Base-by-base conservation (phyloP, 1,140 invertebrate genomes). In the Ptiloglossa arizonensis region DNA sequence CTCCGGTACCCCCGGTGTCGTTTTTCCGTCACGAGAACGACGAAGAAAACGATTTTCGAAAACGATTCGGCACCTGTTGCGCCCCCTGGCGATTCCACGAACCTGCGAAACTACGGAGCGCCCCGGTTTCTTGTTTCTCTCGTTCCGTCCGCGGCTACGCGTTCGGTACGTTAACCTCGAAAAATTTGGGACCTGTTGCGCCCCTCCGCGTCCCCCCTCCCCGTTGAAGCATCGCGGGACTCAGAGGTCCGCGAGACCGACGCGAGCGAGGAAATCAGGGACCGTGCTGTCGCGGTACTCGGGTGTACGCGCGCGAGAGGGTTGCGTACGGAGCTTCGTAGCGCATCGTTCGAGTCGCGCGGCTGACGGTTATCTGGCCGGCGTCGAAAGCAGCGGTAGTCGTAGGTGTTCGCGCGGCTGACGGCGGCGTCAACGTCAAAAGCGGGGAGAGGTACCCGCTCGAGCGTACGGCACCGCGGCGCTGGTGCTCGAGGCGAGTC, bases 101-200 rank as follows among this genome's bases (percentile, higher is more conserved):
- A n/a, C n/a, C n/a, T n/a, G n/a, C n/a, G n/a, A n/a, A n/a, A n/a
- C n/a, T n/a, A n/a, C n/a, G n/a, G n/a, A n/a, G n/a, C n/a, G n/a
- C n/a, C n/a, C n/a, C n/a, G n/a, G n/a, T n/a, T n/a, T n/a, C n/a
- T n/a, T n/a, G n/a, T n/a, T n/a, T n/a, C n/a, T n/a, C n/a, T n/a
- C n/a, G n/a, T n/a, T n/a, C n/a, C n/a, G n/a, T n/a, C n/a, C n/a
- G 35, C 35, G 35, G 41, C 11, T 41, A 0, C 9, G 41, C 41
- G 41, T n/a, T n/a, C n/a, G n/a, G n/a, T n/a, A 11, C 9, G 41
- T 41, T 11, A 41, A 11, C 41, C 41, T 41, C 27, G 22, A 19
- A 82, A 86, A 85, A n/a, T n/a, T 87, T 56, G 79, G 64, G 86
- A 87, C 86, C 86, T 88, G 86, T 87, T 88, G 86, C 84, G 48